A percentile compares a stretch with the other conserved stretches of the same genome.
These are phyloP conservation scores for Apogon hyalosoma DNA, from an alignment of 2,797 vertebrate species.

Conservation along the genomic window DNA sequence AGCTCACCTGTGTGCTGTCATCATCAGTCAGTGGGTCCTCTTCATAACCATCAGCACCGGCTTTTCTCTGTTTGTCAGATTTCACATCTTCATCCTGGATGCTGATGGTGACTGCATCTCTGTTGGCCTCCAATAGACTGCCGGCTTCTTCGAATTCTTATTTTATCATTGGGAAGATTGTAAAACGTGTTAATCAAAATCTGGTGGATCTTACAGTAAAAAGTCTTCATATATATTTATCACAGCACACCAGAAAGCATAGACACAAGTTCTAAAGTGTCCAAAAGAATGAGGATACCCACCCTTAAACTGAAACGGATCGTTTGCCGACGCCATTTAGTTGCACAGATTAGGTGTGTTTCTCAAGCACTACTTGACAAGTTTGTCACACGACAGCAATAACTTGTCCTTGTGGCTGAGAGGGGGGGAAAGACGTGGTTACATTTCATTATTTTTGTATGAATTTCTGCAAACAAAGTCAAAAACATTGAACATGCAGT, in stretches of 20 bases:
- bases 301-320: conserved; percentile 91
- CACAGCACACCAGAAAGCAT: too few species aligned
- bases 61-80: conserved; percentile 75
- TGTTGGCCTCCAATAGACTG: conserved; percentile 80
- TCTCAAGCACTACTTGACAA: background rate
- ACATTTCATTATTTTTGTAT: accelerated
- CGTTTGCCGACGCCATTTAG: conserved; percentile 86
- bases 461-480: background rate
- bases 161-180: background rate
- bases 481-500: background rate
- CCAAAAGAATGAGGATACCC: conserved; percentile 10
- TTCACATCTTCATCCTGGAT: conserved; percentile 84
- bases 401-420: background rate
- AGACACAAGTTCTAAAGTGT: background rate
- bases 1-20: conserved; percentile 89
- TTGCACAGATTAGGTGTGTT: background rate
- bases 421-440: background rate
- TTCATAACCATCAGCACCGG: conserved; percentile 76
- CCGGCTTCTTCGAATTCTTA: conserved; percentile 92
- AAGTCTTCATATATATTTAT: too few species aligned
- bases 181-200: background rate
- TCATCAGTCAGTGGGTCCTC: conserved; percentile 86
- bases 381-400: conserved; percentile 7
- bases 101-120: conserved; percentile 87
- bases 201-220: background rate